Evolutionary conservation across 2,797 vertebrate species (phyloP).

Genomic region (Rhabdophis nuchalis): DNA sequence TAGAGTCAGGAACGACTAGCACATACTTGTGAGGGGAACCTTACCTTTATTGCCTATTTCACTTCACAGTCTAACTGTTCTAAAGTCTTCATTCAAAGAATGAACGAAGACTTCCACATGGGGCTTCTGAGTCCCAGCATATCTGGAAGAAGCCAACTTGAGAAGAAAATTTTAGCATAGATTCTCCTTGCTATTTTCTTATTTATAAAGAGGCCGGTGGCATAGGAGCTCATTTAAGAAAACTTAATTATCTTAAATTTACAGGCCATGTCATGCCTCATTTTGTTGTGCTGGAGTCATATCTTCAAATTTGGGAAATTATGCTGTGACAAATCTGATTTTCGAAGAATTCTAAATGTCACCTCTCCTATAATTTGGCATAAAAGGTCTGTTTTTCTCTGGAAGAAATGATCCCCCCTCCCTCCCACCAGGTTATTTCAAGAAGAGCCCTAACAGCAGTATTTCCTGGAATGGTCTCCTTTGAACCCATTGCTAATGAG

Average conservation of each 20-base stretch:
- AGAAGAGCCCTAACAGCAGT: neutral
- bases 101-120: neutral
- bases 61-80: neutral
- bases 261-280: neutral
- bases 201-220: neutral
- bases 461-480: neutral
- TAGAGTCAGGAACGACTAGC: too few species aligned
- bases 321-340: neutral
- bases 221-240: neutral
- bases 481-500: slow-evolving; percentile 23
- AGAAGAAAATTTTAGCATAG: neutral
- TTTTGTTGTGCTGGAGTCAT: neutral
- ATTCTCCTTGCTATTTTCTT: neutral
- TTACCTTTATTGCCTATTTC: neutral
- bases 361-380: neutral
- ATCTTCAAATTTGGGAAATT: neutral
- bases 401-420: neutral
- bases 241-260: neutral
- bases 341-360: neutral
- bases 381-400: neutral
- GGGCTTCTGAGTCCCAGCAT: neutral
- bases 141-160: neutral
- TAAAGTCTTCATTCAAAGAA: neutral
- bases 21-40: too few species aligned
- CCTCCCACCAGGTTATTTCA: neutral